Percentiles rank a stretch among this genome's conserved stretches.
These are phyloP conservation scores for Eledone cirrhosa DNA, from an alignment of 2,888 invertebrate genomes.

Conservation along the genomic window DNA sequence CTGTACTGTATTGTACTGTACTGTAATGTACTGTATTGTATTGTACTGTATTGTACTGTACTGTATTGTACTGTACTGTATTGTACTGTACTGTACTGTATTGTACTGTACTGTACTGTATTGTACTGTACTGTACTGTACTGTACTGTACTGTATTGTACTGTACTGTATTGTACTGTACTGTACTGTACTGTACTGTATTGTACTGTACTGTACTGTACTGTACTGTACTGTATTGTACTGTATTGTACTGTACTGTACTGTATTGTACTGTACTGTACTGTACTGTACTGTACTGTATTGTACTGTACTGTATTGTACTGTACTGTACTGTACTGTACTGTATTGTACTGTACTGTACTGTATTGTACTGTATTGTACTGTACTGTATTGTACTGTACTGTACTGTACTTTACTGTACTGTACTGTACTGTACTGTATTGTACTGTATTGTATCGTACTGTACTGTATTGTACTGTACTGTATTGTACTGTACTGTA, in stretches of 20 bases:
- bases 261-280: conserved; percentile 2
- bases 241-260: conserved; percentile 34
- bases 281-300: neutral
- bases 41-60: conserved; percentile 33
- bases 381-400: too few relatives aligned
- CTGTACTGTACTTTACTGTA: too few relatives aligned
- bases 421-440: too few relatives aligned
- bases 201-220: conserved; percentile 35
- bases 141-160: conserved; percentile 33
- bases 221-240: conserved; percentile 35
- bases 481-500: too few relatives aligned
- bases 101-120: neutral
- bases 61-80: neutral
- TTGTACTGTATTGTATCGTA: too few relatives aligned
- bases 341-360: neutral
- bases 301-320: neutral
- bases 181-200: conserved; percentile 27
- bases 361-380: neutral
- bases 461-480: too few relatives aligned
- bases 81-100: neutral
- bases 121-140: conserved; percentile 31
- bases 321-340: neutral
- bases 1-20: conserved; percentile 1
- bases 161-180: conserved; percentile 32
- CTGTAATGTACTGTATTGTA: conserved; percentile 33